Conservation (phyloP, 1,140 invertebrate genomes). For the Theocolax elegans region DNA sequence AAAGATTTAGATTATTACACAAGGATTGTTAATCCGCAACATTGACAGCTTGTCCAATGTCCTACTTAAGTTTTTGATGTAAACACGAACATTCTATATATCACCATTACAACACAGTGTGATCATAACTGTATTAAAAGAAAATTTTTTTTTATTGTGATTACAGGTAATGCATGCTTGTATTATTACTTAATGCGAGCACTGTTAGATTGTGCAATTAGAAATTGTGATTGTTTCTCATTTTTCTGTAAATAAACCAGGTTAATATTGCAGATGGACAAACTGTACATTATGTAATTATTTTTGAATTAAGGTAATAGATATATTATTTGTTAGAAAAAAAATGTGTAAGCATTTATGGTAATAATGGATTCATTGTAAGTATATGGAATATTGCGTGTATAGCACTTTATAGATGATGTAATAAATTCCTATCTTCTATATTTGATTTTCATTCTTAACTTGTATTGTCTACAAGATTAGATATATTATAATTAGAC, state of each 20-base stretch:
- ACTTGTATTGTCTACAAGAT: no score
- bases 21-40: conserved; percentile 1
- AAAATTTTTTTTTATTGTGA: not conserved
- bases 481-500: no score
- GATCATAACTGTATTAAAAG: not conserved
- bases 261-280: no score
- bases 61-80: not conserved
- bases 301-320: no score
- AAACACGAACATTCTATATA: conserved; percentile 1
- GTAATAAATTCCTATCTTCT: no score
- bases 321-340: no score
- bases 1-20: not conserved
- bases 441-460: no score
- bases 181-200: not conserved
- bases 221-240: not conserved
- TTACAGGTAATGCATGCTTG: not conserved
- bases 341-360: no score
- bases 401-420: no score
- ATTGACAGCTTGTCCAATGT: not conserved
- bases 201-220: not conserved
- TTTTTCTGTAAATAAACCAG: not conserved
- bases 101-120: not conserved
- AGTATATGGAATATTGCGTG: no score
- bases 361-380: no score
- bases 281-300: no score